Percentiles rank a stretch among this genome's conserved stretches.
Evolutionary conservation across 2,888 invertebrate species (phyloP).

Genomic region (Ephialtes manifestator): DNA sequence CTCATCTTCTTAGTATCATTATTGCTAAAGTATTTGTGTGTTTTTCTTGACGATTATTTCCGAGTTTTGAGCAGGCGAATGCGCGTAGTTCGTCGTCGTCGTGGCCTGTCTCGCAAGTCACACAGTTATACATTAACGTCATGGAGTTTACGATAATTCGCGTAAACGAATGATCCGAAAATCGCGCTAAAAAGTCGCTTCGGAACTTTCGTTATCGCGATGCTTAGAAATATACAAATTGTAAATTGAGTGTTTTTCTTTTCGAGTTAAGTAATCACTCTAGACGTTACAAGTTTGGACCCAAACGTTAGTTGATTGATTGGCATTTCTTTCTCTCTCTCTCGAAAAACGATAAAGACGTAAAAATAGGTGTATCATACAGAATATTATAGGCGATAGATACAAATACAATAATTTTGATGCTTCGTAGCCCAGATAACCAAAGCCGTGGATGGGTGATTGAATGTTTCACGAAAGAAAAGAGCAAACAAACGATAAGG

Average conservation of each 20-base stretch:
- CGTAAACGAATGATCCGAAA: constrained; percentile 8
- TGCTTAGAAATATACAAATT: constrained; percentile 23
- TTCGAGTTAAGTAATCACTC: constrained; percentile 53
- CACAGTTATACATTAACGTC: constrained; percentile 49
- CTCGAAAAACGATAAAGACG: constrained; percentile 38
- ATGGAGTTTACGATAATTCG: constrained; percentile 48
- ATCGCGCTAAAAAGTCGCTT: constrained; percentile 7
- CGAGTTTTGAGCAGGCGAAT: constrained; percentile 57
- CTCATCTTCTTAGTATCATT: constrained; percentile 44
- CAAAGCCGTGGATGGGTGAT: constrained; percentile 78
- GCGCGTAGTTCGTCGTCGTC: constrained; percentile 31
- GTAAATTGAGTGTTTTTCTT: constrained; percentile 16
- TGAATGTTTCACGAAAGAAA: constrained; percentile 30
- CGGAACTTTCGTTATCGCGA: constrained; percentile 2
- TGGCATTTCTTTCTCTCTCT: constrained; percentile 61
- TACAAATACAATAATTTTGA: constrained; percentile 68
- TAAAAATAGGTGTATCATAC: constrained; percentile 69
- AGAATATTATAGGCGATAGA: constrained; percentile 43
- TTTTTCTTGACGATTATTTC: constrained; percentile 59
- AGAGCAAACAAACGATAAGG: constrained; percentile 52
- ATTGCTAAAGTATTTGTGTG: constrained; percentile 30
- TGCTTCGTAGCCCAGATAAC: constrained; percentile 77
- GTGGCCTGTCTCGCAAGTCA: constrained; percentile 11
- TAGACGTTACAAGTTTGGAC: constrained; percentile 63
- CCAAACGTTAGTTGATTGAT: constrained; percentile 67